Percentiles rank a stretch among this genome's conserved stretches.
Evolutionary conservation across 2,888 invertebrate species (phyloP).

Genomic region (Xestia c-nigrum): DNA sequence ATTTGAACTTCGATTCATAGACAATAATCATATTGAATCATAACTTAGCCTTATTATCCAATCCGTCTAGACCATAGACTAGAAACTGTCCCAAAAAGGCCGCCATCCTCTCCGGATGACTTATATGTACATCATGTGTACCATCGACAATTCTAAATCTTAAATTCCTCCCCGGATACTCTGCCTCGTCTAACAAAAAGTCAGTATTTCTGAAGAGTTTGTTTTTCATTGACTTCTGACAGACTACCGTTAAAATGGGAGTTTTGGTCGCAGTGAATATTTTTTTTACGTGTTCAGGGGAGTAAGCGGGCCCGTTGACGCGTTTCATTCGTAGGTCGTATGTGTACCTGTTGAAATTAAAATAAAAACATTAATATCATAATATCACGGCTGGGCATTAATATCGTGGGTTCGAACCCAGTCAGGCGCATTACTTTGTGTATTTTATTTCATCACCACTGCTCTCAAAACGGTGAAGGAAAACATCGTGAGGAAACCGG

Average conservation of each 20-base stretch:
- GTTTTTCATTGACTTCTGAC: conserved; percentile 69
- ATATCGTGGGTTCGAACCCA: no score
- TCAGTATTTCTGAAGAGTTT: conserved; percentile 70
- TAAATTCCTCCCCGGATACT: conserved; percentile 71
- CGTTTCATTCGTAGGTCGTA: conserved; percentile 89
- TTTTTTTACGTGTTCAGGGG: conserved; percentile 75
- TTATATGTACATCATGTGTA: conserved; percentile 91
- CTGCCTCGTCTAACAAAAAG: conserved; percentile 76
- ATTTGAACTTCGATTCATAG: background rate
- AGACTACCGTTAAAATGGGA: conserved; percentile 74
- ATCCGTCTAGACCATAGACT: conserved; percentile 72
- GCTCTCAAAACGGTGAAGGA: no score
- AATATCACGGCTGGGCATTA: no score
- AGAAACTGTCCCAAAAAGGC: conserved; percentile 82
- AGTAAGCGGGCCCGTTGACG: conserved; percentile 77
- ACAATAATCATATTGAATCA: conserved; percentile 53
- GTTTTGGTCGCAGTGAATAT: conserved; percentile 75
- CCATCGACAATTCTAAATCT: conserved; percentile 84
- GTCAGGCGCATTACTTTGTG: no score
- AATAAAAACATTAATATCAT: background rate
- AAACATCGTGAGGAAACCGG: no score
- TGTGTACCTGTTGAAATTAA: conserved; percentile 82
- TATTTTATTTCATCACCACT: no score
- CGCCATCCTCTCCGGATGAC: conserved; percentile 88
- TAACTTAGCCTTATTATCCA: conserved; percentile 79